These are phyloP conservation scores for Dermolepida albohirtum DNA, from an alignment of 2,888 invertebrate genomes.

Conservation along the genomic window DNA sequence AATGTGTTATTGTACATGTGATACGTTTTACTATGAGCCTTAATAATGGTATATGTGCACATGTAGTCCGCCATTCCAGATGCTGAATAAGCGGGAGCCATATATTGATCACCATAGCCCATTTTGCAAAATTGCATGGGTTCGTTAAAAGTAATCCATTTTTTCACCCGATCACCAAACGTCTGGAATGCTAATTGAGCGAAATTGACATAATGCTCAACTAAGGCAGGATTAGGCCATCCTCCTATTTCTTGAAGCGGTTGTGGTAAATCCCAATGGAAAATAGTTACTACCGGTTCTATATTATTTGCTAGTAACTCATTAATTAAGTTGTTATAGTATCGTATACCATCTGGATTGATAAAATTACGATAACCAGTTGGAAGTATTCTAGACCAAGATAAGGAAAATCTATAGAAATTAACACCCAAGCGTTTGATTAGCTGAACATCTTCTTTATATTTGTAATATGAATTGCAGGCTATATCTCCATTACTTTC, in stretches of 20 bases:
- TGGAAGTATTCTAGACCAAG: conserved; percentile 74
- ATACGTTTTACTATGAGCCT: conserved; percentile 38
- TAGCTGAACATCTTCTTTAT: conserved; percentile 67
- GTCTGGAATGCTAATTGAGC: conserved; percentile 62
- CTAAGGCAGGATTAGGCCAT: conserved; percentile 64
- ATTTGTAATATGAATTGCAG: conserved; percentile 66
- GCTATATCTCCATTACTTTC: conserved; percentile 72
- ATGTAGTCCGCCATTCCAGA: conserved; percentile 40
- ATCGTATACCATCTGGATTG: conserved; percentile 78
- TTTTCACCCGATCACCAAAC: conserved; percentile 48
- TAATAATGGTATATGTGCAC: conserved; percentile 37
- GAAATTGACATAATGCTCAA: conserved; percentile 68
- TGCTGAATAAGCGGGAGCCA: conserved; percentile 35
- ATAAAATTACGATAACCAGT: conserved; percentile 54
- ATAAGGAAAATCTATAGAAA: conserved; percentile 68
- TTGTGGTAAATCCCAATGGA: conserved; percentile 66
- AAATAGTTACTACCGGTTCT: conserved; percentile 66
- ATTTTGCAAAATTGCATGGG: conserved; percentile 45
- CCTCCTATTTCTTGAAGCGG: no score
- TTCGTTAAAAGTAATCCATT: conserved; percentile 51
- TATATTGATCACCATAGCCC: conserved; percentile 37
- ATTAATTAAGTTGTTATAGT: conserved; percentile 76
- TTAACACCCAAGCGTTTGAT: conserved; percentile 71
- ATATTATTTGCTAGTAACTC: conserved; percentile 67
- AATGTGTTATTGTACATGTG: conserved; percentile 55